Evolutionary conservation across 53 echinoderm and acorn worm species (phyloP).

Genomic region (Antedon mediterranea): DNA sequence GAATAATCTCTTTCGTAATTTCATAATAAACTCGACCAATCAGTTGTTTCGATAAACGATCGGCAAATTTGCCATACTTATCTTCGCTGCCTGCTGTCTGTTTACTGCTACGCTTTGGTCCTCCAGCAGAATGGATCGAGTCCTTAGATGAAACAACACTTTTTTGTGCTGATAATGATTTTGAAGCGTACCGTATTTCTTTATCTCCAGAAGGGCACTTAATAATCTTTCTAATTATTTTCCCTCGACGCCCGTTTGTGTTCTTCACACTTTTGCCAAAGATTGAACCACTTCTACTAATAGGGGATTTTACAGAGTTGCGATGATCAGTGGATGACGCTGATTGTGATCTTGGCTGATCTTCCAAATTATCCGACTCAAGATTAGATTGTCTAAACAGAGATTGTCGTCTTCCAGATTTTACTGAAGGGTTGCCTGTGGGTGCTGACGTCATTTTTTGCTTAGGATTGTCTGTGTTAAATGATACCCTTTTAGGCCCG

Average conservation of each 20-base stretch:
- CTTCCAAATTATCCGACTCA: not conserved
- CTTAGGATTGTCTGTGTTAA: slow-evolving; percentile 14
- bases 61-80: slow-evolving; percentile 38
- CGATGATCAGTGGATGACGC: not conserved
- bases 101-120: not conserved
- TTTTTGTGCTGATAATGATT: not conserved
- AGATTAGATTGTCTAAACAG: slow-evolving; percentile 60
- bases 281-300: slow-evolving; percentile 65
- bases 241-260: slow-evolving; percentile 35
- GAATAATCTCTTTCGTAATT: slow-evolving; percentile 37
- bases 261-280: slow-evolving; percentile 53
- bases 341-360: not conserved
- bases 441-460: no score
- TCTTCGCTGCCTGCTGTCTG: slow-evolving; percentile 1
- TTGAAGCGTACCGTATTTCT: slow-evolving; percentile 44
- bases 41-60: slow-evolving; percentile 38
- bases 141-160: not conserved
- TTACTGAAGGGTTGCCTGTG: no score
- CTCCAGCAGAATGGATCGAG: not conserved
- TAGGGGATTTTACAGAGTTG: slow-evolving; percentile 7
- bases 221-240: slow-evolving; percentile 49
- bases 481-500: slow-evolving; percentile 6
- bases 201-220: slow-evolving; percentile 72
- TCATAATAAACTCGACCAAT: slow-evolving; percentile 47
- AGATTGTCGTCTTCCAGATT: slow-evolving; percentile 41